phyloP scores from a whole-genome alignment of 2,797 vertebrate species.

The Miichthys miiuy region DNA sequence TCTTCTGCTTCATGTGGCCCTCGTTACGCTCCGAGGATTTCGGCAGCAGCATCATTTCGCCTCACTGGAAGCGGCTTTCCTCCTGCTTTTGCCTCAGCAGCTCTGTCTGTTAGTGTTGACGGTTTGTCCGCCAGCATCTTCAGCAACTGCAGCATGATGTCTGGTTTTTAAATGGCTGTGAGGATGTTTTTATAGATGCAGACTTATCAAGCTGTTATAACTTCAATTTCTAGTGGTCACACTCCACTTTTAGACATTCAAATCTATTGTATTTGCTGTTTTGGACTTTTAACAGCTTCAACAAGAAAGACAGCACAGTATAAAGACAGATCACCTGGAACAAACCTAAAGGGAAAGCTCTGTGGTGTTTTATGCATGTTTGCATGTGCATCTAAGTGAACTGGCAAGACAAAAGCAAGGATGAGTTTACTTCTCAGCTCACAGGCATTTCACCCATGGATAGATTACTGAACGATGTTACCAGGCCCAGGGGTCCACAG shows the following conservation, averaged over 20 bases:
- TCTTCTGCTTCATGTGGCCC: constrained; percentile 50
- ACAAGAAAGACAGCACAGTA: too few species aligned
- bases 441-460: constrained; percentile 29
- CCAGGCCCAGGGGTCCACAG: neutral
- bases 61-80: constrained; percentile 51
- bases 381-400: constrained; percentile 32
- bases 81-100: constrained; percentile 47
- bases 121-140: constrained; percentile 38
- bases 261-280: constrained; percentile 1
- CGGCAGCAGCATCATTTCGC: constrained; percentile 49
- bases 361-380: constrained; percentile 11
- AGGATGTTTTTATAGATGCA: constrained; percentile 21
- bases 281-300: neutral
- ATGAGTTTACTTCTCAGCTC: constrained; percentile 2
- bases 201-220: neutral
- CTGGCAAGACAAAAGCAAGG: neutral
- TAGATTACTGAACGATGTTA: constrained; percentile 25
- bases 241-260: constrained; percentile 5
- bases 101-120: constrained; percentile 43
- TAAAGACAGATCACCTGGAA: neutral
- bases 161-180: constrained; percentile 18
- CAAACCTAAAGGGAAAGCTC: neutral
- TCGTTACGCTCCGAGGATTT: constrained; percentile 50
- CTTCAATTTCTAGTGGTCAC: neutral
- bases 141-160: constrained; percentile 14